These are phyloP conservation scores for Cactoblastis cactorum DNA, from an alignment of 2,888 invertebrate genomes.

Conservation along the genomic window DNA sequence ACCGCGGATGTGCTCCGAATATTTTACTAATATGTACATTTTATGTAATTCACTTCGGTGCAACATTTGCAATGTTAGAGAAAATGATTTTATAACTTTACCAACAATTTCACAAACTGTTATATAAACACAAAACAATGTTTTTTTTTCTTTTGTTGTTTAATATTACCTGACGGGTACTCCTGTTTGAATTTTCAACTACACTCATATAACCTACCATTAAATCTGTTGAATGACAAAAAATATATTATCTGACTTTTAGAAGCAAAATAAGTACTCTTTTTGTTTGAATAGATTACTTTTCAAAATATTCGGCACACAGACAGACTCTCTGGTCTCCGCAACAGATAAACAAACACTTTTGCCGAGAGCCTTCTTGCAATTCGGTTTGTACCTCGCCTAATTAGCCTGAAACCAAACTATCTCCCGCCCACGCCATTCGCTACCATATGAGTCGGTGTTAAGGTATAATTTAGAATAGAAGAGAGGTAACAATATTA, in stretches of 20 bases:
- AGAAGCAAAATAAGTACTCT: too few relatives aligned
- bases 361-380: constrained; percentile 4
- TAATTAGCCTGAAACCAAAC: constrained; percentile 71
- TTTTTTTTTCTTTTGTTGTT: too few relatives aligned
- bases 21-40: not conserved
- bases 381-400: constrained; percentile 36
- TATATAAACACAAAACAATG: too few relatives aligned
- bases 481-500: constrained; percentile 47
- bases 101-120: too few relatives aligned
- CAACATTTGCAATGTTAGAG: too few relatives aligned
- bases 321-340: not conserved
- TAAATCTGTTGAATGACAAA: too few relatives aligned
- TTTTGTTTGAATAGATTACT: not conserved
- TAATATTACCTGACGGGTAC: too few relatives aligned
- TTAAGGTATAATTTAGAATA: constrained; percentile 31
- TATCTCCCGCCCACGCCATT: constrained; percentile 24
- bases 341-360: constrained; percentile 11
- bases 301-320: not conserved
- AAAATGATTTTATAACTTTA: too few relatives aligned
- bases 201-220: too few relatives aligned
- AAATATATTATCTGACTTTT: too few relatives aligned
- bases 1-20: constrained; percentile 13
- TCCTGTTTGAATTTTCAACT: too few relatives aligned
- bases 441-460: constrained; percentile 29
- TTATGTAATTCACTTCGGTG: too few relatives aligned